phyloP scores from a whole-genome alignment of 2,797 vertebrate species.

The Gambusia yucatana region DNA sequence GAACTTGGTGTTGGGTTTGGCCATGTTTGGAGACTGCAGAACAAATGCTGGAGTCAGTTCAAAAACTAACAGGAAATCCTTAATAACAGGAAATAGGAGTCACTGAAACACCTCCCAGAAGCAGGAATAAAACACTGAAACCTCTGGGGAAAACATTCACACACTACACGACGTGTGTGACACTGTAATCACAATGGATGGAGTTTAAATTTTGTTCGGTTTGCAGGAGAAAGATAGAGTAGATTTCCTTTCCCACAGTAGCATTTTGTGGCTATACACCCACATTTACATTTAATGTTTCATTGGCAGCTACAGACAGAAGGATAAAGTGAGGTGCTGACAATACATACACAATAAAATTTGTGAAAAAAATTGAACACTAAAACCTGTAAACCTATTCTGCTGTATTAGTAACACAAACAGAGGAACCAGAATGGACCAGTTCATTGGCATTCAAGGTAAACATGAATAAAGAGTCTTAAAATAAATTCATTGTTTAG shows the following conservation, averaged over 20 bases:
- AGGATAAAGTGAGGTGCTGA: neutral
- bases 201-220: slow-evolving; percentile 44
- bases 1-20: slow-evolving; percentile 17
- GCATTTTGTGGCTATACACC: slow-evolving; percentile 10
- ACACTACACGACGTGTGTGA: slow-evolving; percentile 34
- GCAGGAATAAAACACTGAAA: slow-evolving; percentile 50
- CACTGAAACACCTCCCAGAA: slow-evolving; percentile 63
- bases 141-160: slow-evolving; percentile 44
- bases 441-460: neutral
- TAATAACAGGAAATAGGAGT: slow-evolving; percentile 58
- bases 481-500: neutral
- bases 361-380: neutral
- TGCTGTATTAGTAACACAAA: neutral
- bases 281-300: slow-evolving; percentile 2
- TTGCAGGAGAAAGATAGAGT: slow-evolving; percentile 28
- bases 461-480: neutral
- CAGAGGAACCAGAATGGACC: neutral
- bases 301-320: neutral
- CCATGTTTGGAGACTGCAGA: slow-evolving; percentile 24
- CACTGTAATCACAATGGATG: slow-evolving; percentile 44
- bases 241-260: slow-evolving; percentile 25
- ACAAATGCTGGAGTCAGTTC: slow-evolving; percentile 58
- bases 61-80: slow-evolving; percentile 73
- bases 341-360: neutral
- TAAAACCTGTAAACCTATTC: neutral